Evolutionary conservation across 1,140 invertebrate genomes (phyloP), one percentile per base, ranked within the genome.

Genomic region (Bombus haemorrhoidalis): DNA sequence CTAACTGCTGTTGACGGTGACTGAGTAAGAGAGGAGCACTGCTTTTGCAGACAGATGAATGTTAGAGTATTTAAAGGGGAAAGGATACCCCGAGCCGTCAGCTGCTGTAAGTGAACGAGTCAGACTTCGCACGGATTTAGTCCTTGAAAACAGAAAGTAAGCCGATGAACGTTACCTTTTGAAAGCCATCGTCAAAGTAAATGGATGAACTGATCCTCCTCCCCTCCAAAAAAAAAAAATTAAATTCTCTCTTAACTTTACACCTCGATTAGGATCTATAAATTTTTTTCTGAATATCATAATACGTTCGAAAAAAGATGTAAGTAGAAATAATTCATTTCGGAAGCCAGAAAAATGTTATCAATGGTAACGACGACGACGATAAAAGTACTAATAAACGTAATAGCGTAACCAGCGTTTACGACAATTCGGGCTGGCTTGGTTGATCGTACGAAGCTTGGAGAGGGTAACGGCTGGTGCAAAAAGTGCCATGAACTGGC

Each of bases 401-500:
- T n/a, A 53, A 71, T 41, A 32, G 37, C 47, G 25, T 41, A 32
- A 75, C 43, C 28, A 13, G 13, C 13, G 43, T 64, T 75, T 32
- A 68, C 41, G 87, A 43, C 73, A 82, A 89, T 84, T 89, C 72
- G 80, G 77, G 83, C 39, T 32, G 53, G 10, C 39, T 32, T 39
- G 13, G 34, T 18, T 18, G 37, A 64, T 80, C 66, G 13, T 37
- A 73, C 53, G 37, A 57, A 34, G 57, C 15, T 0, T 57, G 28
- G 75, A 37, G 37, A 62, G 39, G 47, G 62, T 43, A 71, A 71
- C 39, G 75, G 57, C 8, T 43, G n/a, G n/a, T 39, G 71, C 77
- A 89, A 89, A 89, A 89, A 89, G 69, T 37, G 53, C 43, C 62
- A 81, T 71, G 57, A 75, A 74, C 57, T 82, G 66, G 47, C 28